Evolutionary conservation across 2,113 vertebrate genomes (phyloP).

Genomic region (Scortum barcoo): DNA sequence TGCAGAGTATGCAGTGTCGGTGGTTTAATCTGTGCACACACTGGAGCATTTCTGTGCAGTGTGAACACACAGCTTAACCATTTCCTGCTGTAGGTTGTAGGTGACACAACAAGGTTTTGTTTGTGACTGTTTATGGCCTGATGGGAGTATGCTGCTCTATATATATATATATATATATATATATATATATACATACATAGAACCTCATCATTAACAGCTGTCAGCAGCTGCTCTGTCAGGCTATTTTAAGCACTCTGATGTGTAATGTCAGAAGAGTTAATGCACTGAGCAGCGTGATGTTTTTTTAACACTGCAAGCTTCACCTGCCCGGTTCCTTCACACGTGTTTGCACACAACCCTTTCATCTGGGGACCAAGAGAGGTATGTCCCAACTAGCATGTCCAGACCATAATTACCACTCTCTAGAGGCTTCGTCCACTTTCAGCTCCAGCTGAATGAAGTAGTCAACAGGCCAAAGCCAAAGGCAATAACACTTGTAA

Average conservation of each 20-base stretch:
- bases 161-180: conserved; percentile 49
- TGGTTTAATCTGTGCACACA: neutral
- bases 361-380: conserved; percentile 38
- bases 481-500: conserved; percentile 36
- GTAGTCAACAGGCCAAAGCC: conserved; percentile 37
- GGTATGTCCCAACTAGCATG: conserved; percentile 46
- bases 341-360: conserved; percentile 60
- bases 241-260: conserved; percentile 78
- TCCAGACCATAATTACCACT: conserved; percentile 18
- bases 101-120: conserved; percentile 67
- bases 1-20: conserved; percentile 12
- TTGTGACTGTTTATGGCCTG: conserved; percentile 71
- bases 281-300: conserved; percentile 62
- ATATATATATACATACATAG: conserved; percentile 53
- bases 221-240: conserved; percentile 64
- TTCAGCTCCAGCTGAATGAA: conserved; percentile 53
- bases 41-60: neutral
- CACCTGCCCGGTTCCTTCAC: conserved; percentile 75
- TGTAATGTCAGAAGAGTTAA: conserved; percentile 75
- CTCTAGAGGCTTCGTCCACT: conserved; percentile 41
- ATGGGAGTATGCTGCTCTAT: conserved; percentile 36
- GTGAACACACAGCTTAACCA: conserved; percentile 14
- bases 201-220: conserved; percentile 73
- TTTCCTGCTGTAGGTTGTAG: conserved; percentile 6
- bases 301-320: conserved; percentile 63